Evolutionary conservation across 2,888 invertebrate species (phyloP), one percentile per base, ranked within the genome.

Genomic region (Portevinia maculata): DNA sequence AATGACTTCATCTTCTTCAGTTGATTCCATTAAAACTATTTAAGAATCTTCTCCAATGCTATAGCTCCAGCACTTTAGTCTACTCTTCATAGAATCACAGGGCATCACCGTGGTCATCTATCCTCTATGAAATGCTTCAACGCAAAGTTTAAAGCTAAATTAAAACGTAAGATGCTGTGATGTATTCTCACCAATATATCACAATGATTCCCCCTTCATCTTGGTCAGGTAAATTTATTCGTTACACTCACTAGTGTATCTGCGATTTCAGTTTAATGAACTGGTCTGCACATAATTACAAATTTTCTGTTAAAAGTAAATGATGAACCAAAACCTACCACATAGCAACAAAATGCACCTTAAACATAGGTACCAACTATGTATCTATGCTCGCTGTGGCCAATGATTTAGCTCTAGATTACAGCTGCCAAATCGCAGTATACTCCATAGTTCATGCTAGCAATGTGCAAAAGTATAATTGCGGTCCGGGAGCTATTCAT

Each of bases 401-500:
- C 75, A 75, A 81, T 81, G 79, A 75, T 75, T 81, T 83, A 83
- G 83, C 78, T 83, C 83, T 57, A 83, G 76, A 83, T 83, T 83
- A 76, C 83, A 83, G 70, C 83, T 83, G 83, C 76, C 83, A 83
- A 83, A 83, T 60, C 78, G 32, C 65, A 48, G 39, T 19, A 55
- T 48, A 50, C 30, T 24, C 41, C 44, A 60, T 46, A 17, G 53
- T 13, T 28, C 39, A 44, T 17, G 70, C 53, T 39, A 46, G 52
- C 55, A 53, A 62, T 78, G 83, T 67, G 84, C 79, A 84, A 79
- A 83, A 79, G 64, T 79, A 73, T 84, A 84, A 84, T 84, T 78
- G 84, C 79, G 71, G 78, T 79, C 84, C 84, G 73, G 79, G 84
- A 84, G 78, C 79, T 69, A 84, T 84, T 79, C 84, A 84, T 84